A percentile compares a stretch with the other conserved stretches of the same genome.
Conservation (phyloP, 2,797 vertebrate species). For the Trachurus trachurus region DNA sequence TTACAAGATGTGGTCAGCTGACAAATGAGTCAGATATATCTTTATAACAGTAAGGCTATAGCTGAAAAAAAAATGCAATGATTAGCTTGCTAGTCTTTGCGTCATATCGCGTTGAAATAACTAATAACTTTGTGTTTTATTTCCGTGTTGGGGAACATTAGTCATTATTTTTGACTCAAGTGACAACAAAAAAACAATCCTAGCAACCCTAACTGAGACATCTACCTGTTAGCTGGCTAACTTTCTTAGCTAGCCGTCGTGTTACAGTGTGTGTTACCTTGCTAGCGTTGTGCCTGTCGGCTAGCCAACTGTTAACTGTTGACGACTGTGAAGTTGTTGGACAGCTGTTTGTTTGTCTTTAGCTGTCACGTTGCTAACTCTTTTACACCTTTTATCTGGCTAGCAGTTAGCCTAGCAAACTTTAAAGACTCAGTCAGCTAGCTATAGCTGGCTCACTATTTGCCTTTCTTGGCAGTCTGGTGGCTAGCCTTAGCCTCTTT, state of each 20-base stretch:
- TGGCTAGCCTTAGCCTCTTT: constrained; percentile 66
- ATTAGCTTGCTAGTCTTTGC: constrained; percentile 36
- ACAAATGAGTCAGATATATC: constrained; percentile 9
- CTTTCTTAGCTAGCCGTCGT: constrained; percentile 30
- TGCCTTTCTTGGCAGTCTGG: constrained; percentile 68
- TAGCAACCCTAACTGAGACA: constrained; percentile 15
- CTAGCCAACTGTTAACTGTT: constrained; percentile 53
- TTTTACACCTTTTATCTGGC: constrained; percentile 27
- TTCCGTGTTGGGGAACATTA: constrained; percentile 25
- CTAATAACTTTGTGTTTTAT: neutral
- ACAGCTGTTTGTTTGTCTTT: constrained; percentile 33
- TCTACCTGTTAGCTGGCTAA: constrained; percentile 54
- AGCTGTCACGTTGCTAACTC: constrained; percentile 46
- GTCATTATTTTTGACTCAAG: constrained; percentile 9
- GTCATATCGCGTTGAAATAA: constrained; percentile 27
- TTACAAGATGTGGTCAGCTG: neutral
- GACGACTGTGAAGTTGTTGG: constrained; percentile 14
- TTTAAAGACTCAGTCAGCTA: constrained; percentile 42
- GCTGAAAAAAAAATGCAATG: constrained; percentile 19
- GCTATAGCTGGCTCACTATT: constrained; percentile 49
- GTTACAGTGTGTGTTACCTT: constrained; percentile 31
- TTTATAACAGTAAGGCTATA: constrained; percentile 25
- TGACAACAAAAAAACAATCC: neutral
- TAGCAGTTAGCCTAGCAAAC: constrained; percentile 58
- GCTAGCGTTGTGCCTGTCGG: constrained; percentile 71